Percentiles rank a stretch among this genome's conserved stretches.
phyloP scores from a whole-genome alignment of 2,888 invertebrate genomes.

The Dolichomitus sp. region DNA sequence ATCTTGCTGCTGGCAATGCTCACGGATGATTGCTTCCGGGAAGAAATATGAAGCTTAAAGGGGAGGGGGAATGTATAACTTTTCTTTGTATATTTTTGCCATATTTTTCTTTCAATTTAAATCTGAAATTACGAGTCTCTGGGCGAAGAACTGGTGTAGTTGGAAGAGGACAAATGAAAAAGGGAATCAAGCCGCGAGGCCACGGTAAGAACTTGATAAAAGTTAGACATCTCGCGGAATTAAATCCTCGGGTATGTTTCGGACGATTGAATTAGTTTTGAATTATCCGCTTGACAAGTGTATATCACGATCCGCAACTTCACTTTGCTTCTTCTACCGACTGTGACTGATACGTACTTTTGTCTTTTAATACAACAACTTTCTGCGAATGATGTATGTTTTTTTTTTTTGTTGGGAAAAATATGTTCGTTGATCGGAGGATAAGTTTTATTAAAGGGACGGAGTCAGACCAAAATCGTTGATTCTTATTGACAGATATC shows the following conservation, averaged over 20 bases:
- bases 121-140: constrained; percentile 63
- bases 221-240: constrained; percentile 70
- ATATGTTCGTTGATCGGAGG: background rate
- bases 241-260: constrained; percentile 69
- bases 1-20: constrained; percentile 40
- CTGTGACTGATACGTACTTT: constrained; percentile 13
- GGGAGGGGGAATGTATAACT: constrained; percentile 22
- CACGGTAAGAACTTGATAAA: constrained; percentile 71
- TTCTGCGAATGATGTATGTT: background rate
- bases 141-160: constrained; percentile 35
- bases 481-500: no score
- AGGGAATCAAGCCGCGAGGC: constrained; percentile 57
- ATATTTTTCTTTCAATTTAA: constrained; percentile 66
- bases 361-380: background rate
- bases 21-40: constrained; percentile 36
- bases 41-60: constrained; percentile 29
- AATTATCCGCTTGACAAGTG: constrained; percentile 65
- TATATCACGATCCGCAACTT: constrained; percentile 56
- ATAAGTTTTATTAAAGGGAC: background rate
- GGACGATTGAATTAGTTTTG: constrained; percentile 71
- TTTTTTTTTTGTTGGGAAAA: background rate
- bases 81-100: constrained; percentile 40
- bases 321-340: constrained; percentile 15
- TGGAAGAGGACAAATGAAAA: constrained; percentile 36
- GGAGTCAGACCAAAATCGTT: no score